Percentiles rank a stretch among this genome's conserved stretches.
Conservation (phyloP, 2,888 invertebrate genomes). For the Drosophila lacicola region DNA sequence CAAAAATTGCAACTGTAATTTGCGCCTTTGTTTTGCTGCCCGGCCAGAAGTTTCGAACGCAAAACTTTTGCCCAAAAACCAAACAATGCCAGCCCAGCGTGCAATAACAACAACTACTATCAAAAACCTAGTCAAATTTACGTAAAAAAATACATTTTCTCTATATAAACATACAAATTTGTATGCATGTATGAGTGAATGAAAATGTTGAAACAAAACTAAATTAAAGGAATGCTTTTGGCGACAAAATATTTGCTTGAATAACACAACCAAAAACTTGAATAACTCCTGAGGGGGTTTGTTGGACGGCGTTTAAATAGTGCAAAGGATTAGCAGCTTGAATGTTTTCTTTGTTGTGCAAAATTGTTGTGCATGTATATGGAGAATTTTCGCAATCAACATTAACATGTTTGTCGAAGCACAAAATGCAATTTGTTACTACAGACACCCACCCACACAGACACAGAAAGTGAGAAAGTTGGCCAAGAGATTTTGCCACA, state of each 20-base stretch:
- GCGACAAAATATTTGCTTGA: slow-evolving; percentile 71
- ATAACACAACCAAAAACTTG: slow-evolving; percentile 38
- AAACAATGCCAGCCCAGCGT: slow-evolving; percentile 37
- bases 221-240: slow-evolving; percentile 74
- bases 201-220: slow-evolving; percentile 66
- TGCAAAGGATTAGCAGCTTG: slow-evolving; percentile 42
- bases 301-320: slow-evolving; percentile 16
- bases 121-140: slow-evolving; percentile 25
- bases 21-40: slow-evolving; percentile 71
- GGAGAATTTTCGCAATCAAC: slow-evolving; percentile 61
- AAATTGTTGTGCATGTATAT: slow-evolving; percentile 27
- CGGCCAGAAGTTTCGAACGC: slow-evolving; percentile 56
- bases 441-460: slow-evolving; percentile 5
- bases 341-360: slow-evolving; percentile 31
- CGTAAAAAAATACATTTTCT: slow-evolving; percentile 27
- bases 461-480: neutral
- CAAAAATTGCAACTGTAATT: slow-evolving; percentile 70
- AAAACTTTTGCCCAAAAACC: slow-evolving; percentile 65
- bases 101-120: slow-evolving; percentile 28
- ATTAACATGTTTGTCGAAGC: slow-evolving; percentile 66
- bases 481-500: slow-evolving; percentile 14
- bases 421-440: slow-evolving; percentile 64
- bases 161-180: slow-evolving; percentile 29
- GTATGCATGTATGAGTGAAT: slow-evolving; percentile 28
- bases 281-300: slow-evolving; percentile 6